Percentiles rank a stretch among this genome's conserved stretches.
Conservation (phyloP, 2,888 invertebrate genomes). For the Laspeyria flexula region DNA sequence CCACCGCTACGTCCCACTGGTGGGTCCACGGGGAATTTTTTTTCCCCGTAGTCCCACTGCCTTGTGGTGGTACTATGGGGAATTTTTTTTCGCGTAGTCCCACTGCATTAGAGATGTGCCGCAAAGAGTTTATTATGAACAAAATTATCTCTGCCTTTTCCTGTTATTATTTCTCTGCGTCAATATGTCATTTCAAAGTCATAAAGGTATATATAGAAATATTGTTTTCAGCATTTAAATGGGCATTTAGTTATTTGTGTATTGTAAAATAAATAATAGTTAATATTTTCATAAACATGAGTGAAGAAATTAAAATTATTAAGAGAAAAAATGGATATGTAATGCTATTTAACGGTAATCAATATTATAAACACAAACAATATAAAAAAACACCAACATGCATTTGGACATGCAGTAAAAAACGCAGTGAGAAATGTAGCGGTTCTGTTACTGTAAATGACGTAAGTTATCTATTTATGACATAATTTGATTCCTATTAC, state of each 20-base stretch:
- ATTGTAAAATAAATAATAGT: not conserved
- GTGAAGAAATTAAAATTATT: slow-evolving; percentile 1
- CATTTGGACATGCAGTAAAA: slow-evolving; percentile 2
- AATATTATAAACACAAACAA: slow-evolving; percentile 3
- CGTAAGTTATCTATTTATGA: not conserved
- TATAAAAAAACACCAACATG: slow-evolving; percentile 3
- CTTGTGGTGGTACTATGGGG: too few relatives aligned
- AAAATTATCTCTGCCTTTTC: not conserved
- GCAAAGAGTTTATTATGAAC: slow-evolving; percentile 1
- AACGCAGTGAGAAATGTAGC: not conserved
- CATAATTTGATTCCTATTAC: too few relatives aligned
- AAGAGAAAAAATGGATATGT: slow-evolving; percentile 1
- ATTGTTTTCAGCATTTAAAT: slow-evolving; percentile 1
- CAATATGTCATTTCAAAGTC: slow-evolving; percentile 1
- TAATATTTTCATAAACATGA: not conserved
- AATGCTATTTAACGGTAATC: not conserved
- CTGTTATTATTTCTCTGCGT: not conserved
- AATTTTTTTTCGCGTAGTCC: not conserved
- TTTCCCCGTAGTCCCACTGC: too few relatives aligned
- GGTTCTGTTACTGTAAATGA: slow-evolving; percentile 1
- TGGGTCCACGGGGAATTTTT: too few relatives aligned
- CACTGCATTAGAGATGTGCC: not conserved
- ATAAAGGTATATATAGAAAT: not conserved
- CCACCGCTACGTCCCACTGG: too few relatives aligned
- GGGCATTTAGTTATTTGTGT: slow-evolving; percentile 1